A percentile compares a stretch with the other conserved stretches of the same genome.
Conservation (phyloP, 2,797 vertebrate genomes). For the Neoniphon sammara region DNA sequence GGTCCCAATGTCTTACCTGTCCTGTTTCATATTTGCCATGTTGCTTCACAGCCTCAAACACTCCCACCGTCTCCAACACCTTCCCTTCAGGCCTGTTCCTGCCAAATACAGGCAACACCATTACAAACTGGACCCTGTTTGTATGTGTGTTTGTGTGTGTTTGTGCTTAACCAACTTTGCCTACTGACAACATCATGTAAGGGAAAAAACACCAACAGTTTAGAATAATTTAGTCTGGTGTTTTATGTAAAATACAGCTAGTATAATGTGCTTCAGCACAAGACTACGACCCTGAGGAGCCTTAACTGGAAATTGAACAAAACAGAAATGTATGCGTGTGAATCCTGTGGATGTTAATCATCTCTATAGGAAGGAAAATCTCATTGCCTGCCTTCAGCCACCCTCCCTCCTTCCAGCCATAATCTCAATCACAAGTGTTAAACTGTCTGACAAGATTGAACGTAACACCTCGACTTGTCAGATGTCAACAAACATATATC, state of each 20-base stretch:
- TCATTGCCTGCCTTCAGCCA: not conserved
- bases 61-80: constrained; percentile 94
- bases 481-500: constrained; percentile 54
- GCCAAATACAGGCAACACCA: constrained; percentile 67
- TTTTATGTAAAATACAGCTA: not conserved
- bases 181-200: constrained; percentile 23
- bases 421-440: constrained; percentile 60
- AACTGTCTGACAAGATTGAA: constrained; percentile 63
- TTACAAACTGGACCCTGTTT: constrained; percentile 53
- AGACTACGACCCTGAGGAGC: not conserved
- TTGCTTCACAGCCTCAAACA: constrained; percentile 95
- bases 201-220: constrained; percentile 12
- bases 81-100: constrained; percentile 96
- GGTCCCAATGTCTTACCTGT: constrained; percentile 83
- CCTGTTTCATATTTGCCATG: constrained; percentile 98
- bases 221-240: not conserved
- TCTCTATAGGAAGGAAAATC: constrained; percentile 16
- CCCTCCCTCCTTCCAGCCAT: not conserved
- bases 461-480: constrained; percentile 54
- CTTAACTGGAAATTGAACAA: not conserved
- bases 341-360: not conserved
- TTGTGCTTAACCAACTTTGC: not conserved
- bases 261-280: not conserved
- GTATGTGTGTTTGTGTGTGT: not conserved
- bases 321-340: not conserved